Conservation (phyloP, 2,888 invertebrate species). For the Nomada goodeniana region DNA sequence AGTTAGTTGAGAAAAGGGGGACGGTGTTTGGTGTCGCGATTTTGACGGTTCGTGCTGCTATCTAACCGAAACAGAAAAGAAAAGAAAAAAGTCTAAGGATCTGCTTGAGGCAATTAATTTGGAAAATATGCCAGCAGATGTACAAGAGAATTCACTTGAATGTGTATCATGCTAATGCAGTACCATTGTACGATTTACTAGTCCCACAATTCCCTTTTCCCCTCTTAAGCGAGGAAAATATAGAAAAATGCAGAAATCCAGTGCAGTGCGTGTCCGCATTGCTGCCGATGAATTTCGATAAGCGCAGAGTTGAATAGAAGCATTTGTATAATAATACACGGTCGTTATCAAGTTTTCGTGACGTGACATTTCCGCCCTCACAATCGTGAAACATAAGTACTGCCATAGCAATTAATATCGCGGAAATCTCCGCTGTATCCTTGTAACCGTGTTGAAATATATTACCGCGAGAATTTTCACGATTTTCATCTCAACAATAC, state of each 20-base stretch:
- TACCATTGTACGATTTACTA: no score
- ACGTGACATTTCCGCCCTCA: constrained; percentile 17
- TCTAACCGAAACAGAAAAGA: no score
- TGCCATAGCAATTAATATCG: no score
- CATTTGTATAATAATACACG: constrained; percentile 22
- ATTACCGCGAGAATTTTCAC: neutral
- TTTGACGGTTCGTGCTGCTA: no score
- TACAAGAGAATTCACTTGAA: no score
- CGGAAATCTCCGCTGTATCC: neutral
- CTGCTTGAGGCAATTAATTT: no score
- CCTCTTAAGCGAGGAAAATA: neutral
- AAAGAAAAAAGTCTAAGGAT: no score
- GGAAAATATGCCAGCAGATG: no score
- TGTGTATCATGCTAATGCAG: no score
- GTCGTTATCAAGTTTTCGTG: constrained; percentile 7
- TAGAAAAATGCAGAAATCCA: neutral
- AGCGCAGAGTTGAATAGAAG: constrained; percentile 1
- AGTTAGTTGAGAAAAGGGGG: no score
- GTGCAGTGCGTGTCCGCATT: neutral
- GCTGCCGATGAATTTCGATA: constrained; percentile 3
- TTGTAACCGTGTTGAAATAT: neutral
- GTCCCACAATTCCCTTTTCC: neutral
- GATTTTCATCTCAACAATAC: neutral
- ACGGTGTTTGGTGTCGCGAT: no score
- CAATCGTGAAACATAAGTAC: no score